Evolutionary conservation across 2,797 vertebrate species (phyloP).

Genomic region (Geotrypetes seraphini): DNA sequence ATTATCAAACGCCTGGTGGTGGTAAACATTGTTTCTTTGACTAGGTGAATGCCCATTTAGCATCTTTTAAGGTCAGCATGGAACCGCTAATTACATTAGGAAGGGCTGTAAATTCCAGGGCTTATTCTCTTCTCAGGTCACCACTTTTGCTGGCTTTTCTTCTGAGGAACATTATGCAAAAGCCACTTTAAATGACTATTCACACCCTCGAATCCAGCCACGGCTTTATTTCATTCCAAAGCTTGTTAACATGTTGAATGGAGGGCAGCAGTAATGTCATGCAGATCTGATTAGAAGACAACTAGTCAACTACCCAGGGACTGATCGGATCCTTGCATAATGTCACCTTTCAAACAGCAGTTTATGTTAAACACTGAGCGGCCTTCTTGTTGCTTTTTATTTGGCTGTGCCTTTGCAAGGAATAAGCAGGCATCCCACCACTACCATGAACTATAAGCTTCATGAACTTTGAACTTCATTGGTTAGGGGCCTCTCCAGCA

Average conservation of each 20-base stretch:
- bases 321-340: no score
- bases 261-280: slow-evolving; percentile 56
- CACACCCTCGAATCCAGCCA: slow-evolving; percentile 46
- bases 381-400: slow-evolving; percentile 14
- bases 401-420: no score
- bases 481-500: no score
- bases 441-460: no score
- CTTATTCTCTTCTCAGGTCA: slow-evolving; percentile 39
- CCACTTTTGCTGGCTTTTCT: slow-evolving; percentile 32
- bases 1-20: not conserved
- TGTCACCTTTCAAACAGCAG: slow-evolving; percentile 16
- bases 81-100: slow-evolving; percentile 36
- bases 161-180: slow-evolving; percentile 39
- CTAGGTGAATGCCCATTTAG: slow-evolving; percentile 27
- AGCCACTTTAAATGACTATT: slow-evolving; percentile 47
- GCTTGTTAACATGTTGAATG: slow-evolving; percentile 71
- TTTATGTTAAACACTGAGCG: slow-evolving; percentile 9
- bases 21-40: slow-evolving; percentile 12
- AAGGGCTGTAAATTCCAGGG: slow-evolving; percentile 38
- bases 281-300: slow-evolving; percentile 69
- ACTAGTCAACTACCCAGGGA: slow-evolving; percentile 42
- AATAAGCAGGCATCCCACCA: no score
- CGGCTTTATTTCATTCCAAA: slow-evolving; percentile 61
- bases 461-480: no score
- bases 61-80: slow-evolving; percentile 35